phyloP scores from a whole-genome alignment of 2,888 invertebrate genomes.

The Prosapia bicincta region DNA sequence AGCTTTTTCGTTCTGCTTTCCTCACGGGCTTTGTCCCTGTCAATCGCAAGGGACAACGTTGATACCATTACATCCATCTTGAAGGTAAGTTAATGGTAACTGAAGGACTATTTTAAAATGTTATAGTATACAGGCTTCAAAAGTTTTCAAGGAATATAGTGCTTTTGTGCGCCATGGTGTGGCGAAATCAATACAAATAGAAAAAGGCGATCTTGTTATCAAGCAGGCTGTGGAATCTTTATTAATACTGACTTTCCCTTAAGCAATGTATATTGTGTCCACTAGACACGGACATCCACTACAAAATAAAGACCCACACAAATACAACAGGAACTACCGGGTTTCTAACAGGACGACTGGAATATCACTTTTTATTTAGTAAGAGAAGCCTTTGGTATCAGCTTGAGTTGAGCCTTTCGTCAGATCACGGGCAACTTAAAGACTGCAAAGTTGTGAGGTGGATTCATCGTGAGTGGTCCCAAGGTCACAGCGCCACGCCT shows the following conservation, averaged over 20 bases:
- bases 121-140: neutral
- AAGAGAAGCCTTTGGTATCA: neutral
- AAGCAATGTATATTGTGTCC: neutral
- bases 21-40: conserved; percentile 22
- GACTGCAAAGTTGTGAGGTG: conserved; percentile 8
- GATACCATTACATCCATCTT: conserved; percentile 30
- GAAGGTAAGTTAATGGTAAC: neutral
- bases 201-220: too few relatives aligned
- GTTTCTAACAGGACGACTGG: neutral
- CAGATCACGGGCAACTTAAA: conserved; percentile 29
- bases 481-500: neutral
- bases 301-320: neutral
- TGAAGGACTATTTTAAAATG: neutral
- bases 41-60: conserved; percentile 27
- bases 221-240: neutral
- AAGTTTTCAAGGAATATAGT: neutral
- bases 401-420: conserved; percentile 1
- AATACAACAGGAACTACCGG: neutral
- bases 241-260: neutral
- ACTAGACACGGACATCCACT: neutral
- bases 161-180: too few relatives aligned
- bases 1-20: conserved; percentile 40
- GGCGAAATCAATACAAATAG: too few relatives aligned
- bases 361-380: neutral
- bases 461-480: neutral